These are phyloP conservation scores for Melikaiella ostensackeni DNA, from an alignment of 2,888 invertebrate species.

Conservation along the genomic window DNA sequence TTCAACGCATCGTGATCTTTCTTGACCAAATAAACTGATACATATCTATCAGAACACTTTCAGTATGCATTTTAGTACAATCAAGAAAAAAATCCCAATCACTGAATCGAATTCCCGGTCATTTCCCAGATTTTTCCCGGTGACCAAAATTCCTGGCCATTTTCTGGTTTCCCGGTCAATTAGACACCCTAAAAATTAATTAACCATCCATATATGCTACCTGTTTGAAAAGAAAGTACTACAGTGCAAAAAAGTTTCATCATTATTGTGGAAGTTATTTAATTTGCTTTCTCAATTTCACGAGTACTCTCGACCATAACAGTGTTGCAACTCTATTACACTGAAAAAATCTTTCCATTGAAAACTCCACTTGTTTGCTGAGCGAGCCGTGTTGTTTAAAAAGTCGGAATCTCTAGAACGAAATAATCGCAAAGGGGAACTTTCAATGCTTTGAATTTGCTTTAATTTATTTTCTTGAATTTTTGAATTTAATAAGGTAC, in stretches of 20 bases:
- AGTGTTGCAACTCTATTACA: conserved; percentile 8
- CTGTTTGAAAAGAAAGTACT: background rate
- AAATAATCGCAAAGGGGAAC: background rate
- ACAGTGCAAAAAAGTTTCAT: background rate
- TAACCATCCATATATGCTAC: background rate
- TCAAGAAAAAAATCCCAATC: too few species aligned
- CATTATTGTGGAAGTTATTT: conserved; percentile 14
- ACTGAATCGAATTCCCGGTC: too few species aligned
- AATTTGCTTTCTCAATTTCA: conserved; percentile 20
- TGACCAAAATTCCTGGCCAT: too few species aligned
- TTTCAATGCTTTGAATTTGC: background rate
- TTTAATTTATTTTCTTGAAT: too few species aligned
- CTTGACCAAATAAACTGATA: too few species aligned
- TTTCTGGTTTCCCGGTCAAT: too few species aligned
- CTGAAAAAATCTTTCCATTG: background rate
- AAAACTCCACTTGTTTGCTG: background rate
- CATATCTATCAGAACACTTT: too few species aligned
- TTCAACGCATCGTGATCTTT: too few species aligned
- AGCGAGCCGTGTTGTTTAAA: background rate
- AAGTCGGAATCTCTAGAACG: background rate
- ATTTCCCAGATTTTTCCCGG: too few species aligned
- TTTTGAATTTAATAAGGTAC: too few species aligned
- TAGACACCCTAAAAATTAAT: too few species aligned
- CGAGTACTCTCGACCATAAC: conserved; percentile 9
- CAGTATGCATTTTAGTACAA: too few species aligned